These are phyloP conservation scores for Maconellicoccus hirsutus DNA, from an alignment of 1,140 invertebrate species.

Conservation along the genomic window DNA sequence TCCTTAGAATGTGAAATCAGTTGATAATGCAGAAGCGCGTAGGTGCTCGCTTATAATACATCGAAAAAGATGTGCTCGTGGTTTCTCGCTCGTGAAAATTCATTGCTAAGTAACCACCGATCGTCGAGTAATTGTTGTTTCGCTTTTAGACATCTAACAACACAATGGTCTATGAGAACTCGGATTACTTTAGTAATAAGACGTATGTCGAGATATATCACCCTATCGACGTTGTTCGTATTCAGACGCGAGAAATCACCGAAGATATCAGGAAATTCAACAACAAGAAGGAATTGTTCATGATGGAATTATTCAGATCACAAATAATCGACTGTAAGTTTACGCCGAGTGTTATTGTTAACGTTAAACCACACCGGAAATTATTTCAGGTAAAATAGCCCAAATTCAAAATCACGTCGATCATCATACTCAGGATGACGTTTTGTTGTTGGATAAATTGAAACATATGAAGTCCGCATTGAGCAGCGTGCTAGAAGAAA, in stretches of 20 bases:
- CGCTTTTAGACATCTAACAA: too few species aligned
- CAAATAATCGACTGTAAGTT: conserved; percentile 55
- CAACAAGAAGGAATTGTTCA: conserved; percentile 72
- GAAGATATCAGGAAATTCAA: conserved; percentile 60
- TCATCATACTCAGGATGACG: conserved; percentile 36
- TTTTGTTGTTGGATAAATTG: conserved; percentile 42
- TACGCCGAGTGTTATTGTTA: too few species aligned
- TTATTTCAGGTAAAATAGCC: too few species aligned
- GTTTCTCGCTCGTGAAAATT: too few species aligned
- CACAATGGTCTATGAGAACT: conserved; percentile 28
- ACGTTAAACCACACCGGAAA: too few species aligned
- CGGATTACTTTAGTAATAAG: background rate
- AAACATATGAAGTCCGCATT: conserved; percentile 48
- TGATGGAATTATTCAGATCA: conserved; percentile 73
- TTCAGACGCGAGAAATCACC: conserved; percentile 52
- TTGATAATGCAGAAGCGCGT: too few species aligned
- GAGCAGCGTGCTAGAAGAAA: conserved; percentile 47
- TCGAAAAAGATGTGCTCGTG: too few species aligned
- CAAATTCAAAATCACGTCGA: background rate
- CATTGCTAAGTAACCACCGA: too few species aligned
- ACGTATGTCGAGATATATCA: conserved; percentile 39
- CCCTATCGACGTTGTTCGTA: conserved; percentile 48
- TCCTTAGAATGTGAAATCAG: too few species aligned
- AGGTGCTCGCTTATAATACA: too few species aligned
- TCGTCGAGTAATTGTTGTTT: too few species aligned